Conservation (phyloP, 2,113 vertebrate species). For the Choloepus hoffmanni region DNA sequence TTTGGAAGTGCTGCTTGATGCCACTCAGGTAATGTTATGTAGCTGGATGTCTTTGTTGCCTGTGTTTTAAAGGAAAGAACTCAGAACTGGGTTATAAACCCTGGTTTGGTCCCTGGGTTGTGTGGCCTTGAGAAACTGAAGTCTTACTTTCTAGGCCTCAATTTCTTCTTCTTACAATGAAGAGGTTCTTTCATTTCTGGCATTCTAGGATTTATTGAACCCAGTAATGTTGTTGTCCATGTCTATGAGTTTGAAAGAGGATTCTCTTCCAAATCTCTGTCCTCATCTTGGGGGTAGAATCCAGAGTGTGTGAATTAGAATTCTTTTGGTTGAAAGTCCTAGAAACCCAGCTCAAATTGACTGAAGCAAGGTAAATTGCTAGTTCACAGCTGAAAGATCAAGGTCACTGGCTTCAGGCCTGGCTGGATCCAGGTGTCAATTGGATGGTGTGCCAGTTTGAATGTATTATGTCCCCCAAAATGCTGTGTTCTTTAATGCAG, state of each 20-base stretch:
- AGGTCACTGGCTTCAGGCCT: background rate
- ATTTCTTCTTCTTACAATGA: background rate
- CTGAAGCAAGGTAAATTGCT: background rate
- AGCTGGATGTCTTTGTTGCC: background rate
- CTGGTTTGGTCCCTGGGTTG: background rate
- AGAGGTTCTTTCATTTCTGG: background rate
- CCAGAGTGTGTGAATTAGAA: background rate
- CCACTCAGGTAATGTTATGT: rapidly evolving
- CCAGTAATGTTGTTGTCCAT: background rate
- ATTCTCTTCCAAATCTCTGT: background rate
- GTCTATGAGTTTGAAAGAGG: background rate
- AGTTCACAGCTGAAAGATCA: background rate
- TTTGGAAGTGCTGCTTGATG: background rate
- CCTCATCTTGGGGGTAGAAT: background rate
- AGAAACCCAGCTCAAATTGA: background rate
- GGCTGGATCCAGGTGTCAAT: background rate
- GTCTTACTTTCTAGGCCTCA: background rate
- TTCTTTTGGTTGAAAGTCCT: background rate
- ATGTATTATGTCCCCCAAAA: no score
- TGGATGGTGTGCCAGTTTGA: no score
- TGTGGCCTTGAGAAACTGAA: background rate
- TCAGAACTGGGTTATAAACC: background rate
- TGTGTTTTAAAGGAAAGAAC: background rate
- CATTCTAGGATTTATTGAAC: background rate
- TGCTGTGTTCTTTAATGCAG: no score